phyloP scores from a whole-genome alignment of 2,113 vertebrate genomes.

The Atrichornis clamosus region DNA sequence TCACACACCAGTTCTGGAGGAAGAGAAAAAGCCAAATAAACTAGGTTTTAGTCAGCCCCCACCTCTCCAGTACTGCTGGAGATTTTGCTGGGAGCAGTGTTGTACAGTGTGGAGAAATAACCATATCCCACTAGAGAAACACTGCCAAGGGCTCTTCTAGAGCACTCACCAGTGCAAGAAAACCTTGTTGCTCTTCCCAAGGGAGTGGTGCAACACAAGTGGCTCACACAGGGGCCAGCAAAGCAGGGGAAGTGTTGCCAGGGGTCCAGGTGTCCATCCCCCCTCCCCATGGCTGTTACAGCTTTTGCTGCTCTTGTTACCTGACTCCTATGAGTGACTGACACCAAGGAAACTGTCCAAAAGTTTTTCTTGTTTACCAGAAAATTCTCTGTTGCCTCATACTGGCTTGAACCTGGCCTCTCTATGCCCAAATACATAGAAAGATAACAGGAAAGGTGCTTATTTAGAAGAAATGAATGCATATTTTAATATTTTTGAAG shows the following conservation, averaged over 20 bases:
- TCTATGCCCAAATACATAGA: not conserved
- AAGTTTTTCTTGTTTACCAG: not conserved
- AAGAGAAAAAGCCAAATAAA: not conserved
- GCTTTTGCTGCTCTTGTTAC: not conserved
- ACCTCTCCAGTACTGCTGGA: accelerated
- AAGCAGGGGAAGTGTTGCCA: not conserved
- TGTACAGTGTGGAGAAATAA: not conserved
- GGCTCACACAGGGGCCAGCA: not conserved
- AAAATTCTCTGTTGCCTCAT: not conserved
- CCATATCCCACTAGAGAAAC: not conserved
- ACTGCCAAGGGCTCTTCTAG: not conserved
- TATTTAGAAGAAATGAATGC: not conserved
- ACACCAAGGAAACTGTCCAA: not conserved
- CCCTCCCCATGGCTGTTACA: accelerated
- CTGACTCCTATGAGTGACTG: not conserved
- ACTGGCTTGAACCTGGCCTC: not conserved
- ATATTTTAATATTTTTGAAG: not conserved
- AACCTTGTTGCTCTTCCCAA: not conserved
- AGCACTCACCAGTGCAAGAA: not conserved
- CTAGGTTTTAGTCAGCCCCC: not conserved
- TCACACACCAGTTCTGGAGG: not conserved
- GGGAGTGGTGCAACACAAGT: too few relatives aligned
- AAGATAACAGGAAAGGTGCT: not conserved
- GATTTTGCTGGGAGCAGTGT: not conserved
- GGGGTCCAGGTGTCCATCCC: not conserved